Evolutionary conservation across 2,888 invertebrate genomes (phyloP), one percentile per base, ranked within the genome.

Genomic region (Apamea monoglypha): DNA sequence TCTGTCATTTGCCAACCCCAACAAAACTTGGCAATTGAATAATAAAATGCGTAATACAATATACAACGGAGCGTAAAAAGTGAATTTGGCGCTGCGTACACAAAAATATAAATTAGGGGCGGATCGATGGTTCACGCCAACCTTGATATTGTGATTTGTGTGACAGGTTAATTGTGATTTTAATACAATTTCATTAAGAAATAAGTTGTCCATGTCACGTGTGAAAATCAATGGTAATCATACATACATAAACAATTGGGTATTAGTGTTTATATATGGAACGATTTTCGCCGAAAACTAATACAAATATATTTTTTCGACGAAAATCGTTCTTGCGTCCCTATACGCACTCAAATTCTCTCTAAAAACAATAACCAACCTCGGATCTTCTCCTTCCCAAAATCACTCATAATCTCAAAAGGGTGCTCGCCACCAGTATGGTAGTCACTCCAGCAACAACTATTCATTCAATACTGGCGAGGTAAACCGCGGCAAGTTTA

Each of bases 31-130:
- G 83, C 86, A 85, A 85, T 85, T 82, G 86, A 85, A 86, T 82
- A 82, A 85, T 85, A 85, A 86, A 84, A 86, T 71, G 68, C 82
- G 78, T 84, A 84, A 84, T 84, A 83, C 81, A 83, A 84, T 84
- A 80, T 75, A 80, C 75, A 66, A 40, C 63, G 74, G 47, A 71
- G 77, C 77, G 84, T 75, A 67, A 84, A 83, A 80, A 47, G 29
- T 71, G 29, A 81, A 81, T 74, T 81, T 67, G 68, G 36, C 29
- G 74, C 66, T 29, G 14, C 80, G 69, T 74, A 73, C 29, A 70
- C 53, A 47, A 72, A 72, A 71, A 80, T 73, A 70, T 72, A 80
- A 69, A 82, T 66, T 70, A 66, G 36, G 61, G 16, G 29, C 36
- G 61, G n/a, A 69, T 76, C 64, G 59, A 84, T 72, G n/a, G n/a